phyloP scores from a whole-genome alignment of 2,888 invertebrate species.

The Hoplodrina blanda region DNA sequence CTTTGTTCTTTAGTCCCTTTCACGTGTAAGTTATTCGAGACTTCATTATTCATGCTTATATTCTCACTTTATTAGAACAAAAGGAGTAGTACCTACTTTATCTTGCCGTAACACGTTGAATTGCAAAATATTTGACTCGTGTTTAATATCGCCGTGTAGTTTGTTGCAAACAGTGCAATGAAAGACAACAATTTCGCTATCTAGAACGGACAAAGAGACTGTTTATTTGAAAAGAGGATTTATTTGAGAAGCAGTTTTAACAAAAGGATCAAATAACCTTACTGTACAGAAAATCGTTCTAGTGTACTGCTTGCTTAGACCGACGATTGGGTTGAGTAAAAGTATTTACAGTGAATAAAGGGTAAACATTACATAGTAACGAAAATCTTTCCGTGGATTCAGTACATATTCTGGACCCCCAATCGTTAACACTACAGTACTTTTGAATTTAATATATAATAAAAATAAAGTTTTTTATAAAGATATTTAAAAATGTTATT shows the following conservation, averaged over 20 bases:
- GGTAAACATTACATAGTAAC: no score
- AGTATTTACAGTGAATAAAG: background rate
- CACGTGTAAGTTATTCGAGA: constrained; percentile 35
- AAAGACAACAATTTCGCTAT: constrained; percentile 27
- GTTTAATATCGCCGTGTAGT: constrained; percentile 37
- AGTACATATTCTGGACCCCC: no score
- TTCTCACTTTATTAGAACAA: constrained; percentile 57
- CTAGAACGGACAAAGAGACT: constrained; percentile 29
- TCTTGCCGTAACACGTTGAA: constrained; percentile 32
- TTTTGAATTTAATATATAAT: no score
- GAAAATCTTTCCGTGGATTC: no score
- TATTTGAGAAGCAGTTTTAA: constrained; percentile 48
- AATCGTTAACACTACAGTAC: no score
- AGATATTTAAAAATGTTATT: no score
- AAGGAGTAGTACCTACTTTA: constrained; percentile 45
- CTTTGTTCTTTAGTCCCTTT: constrained; percentile 36
- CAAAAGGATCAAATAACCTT: constrained; percentile 47
- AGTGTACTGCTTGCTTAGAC: constrained; percentile 4
- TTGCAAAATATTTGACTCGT: constrained; percentile 47
- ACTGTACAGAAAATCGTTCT: constrained; percentile 22
- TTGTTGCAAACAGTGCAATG: constrained; percentile 31
- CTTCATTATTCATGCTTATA: constrained; percentile 53
- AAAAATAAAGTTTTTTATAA: no score
- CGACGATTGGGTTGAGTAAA: constrained; percentile 1
- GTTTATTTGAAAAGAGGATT: constrained; percentile 54